Evolutionary conservation across 2,113 vertebrate species (phyloP), one percentile per base, ranked within the genome.

Genomic region (Xiphophorus couchianus): DNA sequence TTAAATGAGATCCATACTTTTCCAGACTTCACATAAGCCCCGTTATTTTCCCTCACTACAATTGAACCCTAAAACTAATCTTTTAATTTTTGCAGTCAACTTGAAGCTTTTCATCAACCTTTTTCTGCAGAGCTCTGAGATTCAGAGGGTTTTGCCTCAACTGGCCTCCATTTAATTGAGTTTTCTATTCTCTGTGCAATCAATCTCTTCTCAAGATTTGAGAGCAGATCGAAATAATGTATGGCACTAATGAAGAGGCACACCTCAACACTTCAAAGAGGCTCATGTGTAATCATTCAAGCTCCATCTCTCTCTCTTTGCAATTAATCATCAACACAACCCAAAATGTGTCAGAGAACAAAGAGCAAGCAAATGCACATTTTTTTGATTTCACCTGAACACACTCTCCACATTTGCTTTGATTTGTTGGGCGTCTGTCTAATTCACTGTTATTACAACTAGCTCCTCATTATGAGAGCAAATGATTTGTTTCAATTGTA

Each of bases 321-420:
- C 2, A 30, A 84, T 90, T 84, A 84, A 88, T 86, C 66, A 87
- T 80, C 58, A 77, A 63, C 74, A 11, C 2, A 2, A 25, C 12
- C 42, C 4, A 0, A 62, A 3, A 1, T 71, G 62, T 13, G 10
- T 63, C 66, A 28, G 0, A n/a, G 66, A 85, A 69, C 63, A 83
- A 75, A 79, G 37, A 27, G 29, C 2, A 54, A 30, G 29, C 14
- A 25, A 27, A 37, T 39, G 71, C 69, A 65, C 35, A 58, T 17
- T 5, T 48, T 48, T 72, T 69, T 54, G 51, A 7, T 58, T 87
- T 68, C 19, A 42, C 28, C 30, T 12, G 2, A 60, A 22, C 42
- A 5, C 75, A 72, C 8, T 0, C 30, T 44, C 76, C 30, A 61
- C 73, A 35, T 48, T 48, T 48, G 44, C 14, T 62, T 37, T 12